Evolutionary conservation across 2,888 invertebrate species (phyloP), one percentile per base, ranked within the genome.

Genomic region (Chloromyia formosa): DNA sequence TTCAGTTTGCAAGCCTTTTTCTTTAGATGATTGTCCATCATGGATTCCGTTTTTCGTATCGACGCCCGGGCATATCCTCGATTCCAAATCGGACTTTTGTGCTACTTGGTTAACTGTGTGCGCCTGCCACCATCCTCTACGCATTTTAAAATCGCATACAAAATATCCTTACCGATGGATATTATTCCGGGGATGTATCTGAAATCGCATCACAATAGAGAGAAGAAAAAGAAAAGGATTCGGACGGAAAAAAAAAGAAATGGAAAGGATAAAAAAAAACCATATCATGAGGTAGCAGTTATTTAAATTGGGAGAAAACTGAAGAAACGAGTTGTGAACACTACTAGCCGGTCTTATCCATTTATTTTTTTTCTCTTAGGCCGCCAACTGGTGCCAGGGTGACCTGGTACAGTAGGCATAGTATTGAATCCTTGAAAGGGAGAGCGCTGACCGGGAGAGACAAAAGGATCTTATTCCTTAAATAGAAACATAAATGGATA

Each of bases 211-310:
- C 27, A 35, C 27, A 35, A 35, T 35, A 35, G 27, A 4, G 27
- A 2, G 27, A 66, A 14, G 35, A 66, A 22, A 49, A 66, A 45
- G 66, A 45, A 66, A 66, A 45, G 45, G 42, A 66, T 66, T 49
- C 56, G 54, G 54, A 68, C 58, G n/a, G 53, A 68, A 66, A 66
- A 42, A 66, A 45, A 66, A 49, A 66, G 27, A 62, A 40, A 69
- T 20, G 22, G 40, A 71, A 71, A 71, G 69, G 69, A 69, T 69
- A 56, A 16, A 27, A 49, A 40, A 76, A 73, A 35, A 35, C 27
- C 73, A 75, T 76, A 75, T 76, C 75, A 75, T 76, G 75, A 76
- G 73, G 71, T 49, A 69, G 75, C 75, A 73, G 75, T 75, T 75
- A 69, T 74, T 75, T 72, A 73, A 76, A 76, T 76, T 73, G 61